Percentiles rank a stretch among this genome's conserved stretches.
Evolutionary conservation across 1,140 invertebrate species (phyloP).

Genomic region (Yoshiicerus persimilis): DNA sequence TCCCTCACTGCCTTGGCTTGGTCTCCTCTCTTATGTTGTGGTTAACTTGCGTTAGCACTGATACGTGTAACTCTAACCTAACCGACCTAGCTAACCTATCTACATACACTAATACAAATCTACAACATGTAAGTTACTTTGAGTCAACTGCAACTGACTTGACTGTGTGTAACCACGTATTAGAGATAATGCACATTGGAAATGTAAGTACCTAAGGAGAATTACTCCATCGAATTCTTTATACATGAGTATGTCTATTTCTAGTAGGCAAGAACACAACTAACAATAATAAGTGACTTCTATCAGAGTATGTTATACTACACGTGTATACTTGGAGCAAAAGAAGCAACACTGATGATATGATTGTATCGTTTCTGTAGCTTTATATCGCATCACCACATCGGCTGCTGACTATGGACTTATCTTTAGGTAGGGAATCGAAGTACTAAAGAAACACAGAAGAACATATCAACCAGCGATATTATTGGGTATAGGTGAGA

Average conservation of each 20-base stretch:
- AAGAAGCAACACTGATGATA: neutral
- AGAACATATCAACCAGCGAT: neutral
- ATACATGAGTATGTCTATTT: neutral
- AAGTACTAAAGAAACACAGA: neutral
- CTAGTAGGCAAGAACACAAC: neutral
- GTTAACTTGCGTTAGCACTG: too few species aligned
- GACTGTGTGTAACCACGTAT: neutral
- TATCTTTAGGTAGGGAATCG: neutral
- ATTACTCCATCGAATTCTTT: neutral
- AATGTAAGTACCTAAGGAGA: neutral
- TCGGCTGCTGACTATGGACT: neutral
- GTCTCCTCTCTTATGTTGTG: conserved; percentile 1
- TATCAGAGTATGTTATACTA: neutral
- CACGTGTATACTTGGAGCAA: neutral
- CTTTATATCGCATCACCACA: neutral
- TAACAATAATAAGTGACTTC: neutral
- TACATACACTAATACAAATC: neutral
- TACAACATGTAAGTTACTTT: neutral
- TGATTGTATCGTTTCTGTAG: neutral
- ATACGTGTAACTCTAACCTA: neutral
- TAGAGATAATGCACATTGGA: neutral
- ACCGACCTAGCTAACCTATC: too few species aligned
- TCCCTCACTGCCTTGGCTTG: neutral
- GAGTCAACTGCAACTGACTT: neutral
- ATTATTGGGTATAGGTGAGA: conserved; percentile 20